phyloP scores from a whole-genome alignment of 2,113 vertebrate species.

The Ailurus styani region DNA sequence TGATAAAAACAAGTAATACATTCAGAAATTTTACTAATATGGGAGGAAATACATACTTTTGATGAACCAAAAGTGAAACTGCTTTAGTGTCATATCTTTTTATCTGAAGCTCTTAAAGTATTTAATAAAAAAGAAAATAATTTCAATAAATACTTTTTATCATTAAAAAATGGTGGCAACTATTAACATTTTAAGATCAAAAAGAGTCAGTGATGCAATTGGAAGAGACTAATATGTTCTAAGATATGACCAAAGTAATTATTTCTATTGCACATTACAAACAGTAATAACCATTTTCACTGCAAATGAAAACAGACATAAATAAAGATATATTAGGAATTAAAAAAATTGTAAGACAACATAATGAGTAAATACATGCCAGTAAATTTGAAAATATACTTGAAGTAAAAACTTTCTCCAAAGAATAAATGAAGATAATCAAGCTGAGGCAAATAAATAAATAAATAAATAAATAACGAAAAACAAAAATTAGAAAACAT shows the following conservation, averaged over 20 bases:
- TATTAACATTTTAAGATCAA: neutral
- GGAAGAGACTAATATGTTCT: neutral
- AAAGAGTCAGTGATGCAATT: neutral
- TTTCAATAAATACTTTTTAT: neutral
- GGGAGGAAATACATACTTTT: neutral
- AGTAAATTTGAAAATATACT: neutral
- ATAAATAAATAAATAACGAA: neutral
- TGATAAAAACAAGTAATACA: neutral
- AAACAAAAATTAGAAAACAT: neutral
- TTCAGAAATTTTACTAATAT: neutral
- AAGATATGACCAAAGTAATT: neutral
- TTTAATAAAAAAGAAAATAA: neutral
- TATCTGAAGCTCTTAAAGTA: neutral
- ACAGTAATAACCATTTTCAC: neutral
- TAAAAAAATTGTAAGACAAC: neutral
- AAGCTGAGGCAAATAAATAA: neutral
- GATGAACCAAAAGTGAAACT: neutral
- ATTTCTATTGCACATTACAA: neutral
- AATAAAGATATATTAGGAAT: neutral
- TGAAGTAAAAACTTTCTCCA: neutral
- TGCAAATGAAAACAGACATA: neutral
- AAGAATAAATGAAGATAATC: neutral
- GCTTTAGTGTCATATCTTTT: neutral
- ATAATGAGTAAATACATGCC: neutral
- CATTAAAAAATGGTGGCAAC: neutral